These are phyloP conservation scores for Herpailurus yagouaroundi DNA, from an alignment of 2,113 vertebrate species.

Conservation along the genomic window DNA sequence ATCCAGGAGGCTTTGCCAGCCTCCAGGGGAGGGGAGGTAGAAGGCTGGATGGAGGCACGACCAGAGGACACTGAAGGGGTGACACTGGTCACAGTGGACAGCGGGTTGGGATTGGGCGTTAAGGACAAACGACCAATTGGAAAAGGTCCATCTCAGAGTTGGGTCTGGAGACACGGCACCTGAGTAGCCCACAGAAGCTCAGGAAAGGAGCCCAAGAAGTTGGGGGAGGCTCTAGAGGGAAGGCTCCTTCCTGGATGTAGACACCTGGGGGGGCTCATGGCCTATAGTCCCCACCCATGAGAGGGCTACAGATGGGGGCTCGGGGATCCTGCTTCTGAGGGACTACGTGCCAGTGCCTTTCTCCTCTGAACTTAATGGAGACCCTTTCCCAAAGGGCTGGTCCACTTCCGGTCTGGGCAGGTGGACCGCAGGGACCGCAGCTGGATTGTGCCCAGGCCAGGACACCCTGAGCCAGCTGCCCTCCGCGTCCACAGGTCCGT, in stretches of 20 bases:
- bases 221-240: not conserved
- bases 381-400: not conserved
- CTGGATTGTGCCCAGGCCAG: not conserved
- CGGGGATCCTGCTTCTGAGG: not conserved
- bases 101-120: not conserved
- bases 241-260: fast-evolving
- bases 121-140: not conserved
- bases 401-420: not conserved
- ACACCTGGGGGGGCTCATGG: fast-evolving
- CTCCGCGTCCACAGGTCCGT: fast-evolving
- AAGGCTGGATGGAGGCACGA: fast-evolving
- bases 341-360: fast-evolving
- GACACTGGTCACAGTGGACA: fast-evolving
- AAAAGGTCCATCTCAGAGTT: not conserved
- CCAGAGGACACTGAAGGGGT: fast-evolving
- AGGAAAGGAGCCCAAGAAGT: fast-evolving
- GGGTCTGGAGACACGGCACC: not conserved
- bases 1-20: not conserved
- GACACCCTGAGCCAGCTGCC: not conserved
- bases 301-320: fast-evolving
- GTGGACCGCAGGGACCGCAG: fast-evolving
- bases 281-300: fast-evolving
- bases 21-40: too few species aligned
- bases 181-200: fast-evolving
- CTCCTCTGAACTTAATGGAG: too few species aligned